These are phyloP conservation scores for Pseudopodoces humilis DNA, from an alignment of 2,113 vertebrate genomes.

Conservation along the genomic window DNA sequence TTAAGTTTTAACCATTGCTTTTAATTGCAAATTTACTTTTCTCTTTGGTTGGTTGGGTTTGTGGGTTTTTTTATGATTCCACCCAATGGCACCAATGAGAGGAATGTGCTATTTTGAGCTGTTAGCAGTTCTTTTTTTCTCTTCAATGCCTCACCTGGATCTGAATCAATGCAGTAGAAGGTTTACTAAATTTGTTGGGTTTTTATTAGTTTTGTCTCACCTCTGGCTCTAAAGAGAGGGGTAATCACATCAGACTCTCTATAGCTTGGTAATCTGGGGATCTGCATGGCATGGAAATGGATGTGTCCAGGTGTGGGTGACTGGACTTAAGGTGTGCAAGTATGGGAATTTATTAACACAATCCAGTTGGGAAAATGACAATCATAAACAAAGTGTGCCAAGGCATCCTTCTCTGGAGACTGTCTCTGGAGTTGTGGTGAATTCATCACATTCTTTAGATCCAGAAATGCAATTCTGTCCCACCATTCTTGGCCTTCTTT, in stretches of 20 bases:
- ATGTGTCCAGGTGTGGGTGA: neutral
- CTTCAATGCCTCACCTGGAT: neutral
- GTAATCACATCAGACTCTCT: neutral
- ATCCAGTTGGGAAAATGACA: neutral
- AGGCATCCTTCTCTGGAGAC: neutral
- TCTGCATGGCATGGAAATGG: neutral
- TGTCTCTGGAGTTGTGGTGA: neutral
- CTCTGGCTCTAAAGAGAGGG: neutral
- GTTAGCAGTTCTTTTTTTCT: neutral
- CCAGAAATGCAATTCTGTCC: neutral
- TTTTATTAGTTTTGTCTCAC: neutral
- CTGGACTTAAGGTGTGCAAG: neutral
- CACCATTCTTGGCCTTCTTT: neutral
- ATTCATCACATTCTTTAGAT: neutral
- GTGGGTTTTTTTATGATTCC: neutral
- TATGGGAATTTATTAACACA: neutral
- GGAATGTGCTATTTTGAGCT: neutral
- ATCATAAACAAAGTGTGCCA: neutral
- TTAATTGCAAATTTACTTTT: neutral
- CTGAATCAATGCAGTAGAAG: neutral
- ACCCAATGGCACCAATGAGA: neutral
- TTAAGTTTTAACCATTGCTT: neutral
- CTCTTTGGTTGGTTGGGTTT: neutral
- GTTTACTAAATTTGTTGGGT: neutral
- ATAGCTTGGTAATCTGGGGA: neutral